Evolutionary conservation across 2,113 vertebrate genomes (phyloP).

Genomic region (Entelurus aequoreus): DNA sequence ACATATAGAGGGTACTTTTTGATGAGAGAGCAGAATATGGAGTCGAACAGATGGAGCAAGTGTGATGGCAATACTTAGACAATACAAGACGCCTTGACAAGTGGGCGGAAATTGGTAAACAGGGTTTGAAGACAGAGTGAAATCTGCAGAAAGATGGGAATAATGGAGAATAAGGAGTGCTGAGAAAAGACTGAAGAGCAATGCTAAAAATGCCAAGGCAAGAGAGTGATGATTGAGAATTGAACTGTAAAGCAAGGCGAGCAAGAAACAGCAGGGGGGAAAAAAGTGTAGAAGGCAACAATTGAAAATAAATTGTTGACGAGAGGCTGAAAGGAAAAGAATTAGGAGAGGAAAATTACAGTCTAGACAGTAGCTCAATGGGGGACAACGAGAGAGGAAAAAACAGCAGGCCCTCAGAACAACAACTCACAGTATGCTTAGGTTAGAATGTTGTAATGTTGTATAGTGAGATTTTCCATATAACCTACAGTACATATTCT

Average conservation of each 20-base stretch:
- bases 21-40: conserved; percentile 22
- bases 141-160: conserved; percentile 39
- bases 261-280: background rate
- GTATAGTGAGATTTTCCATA: background rate
- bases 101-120: conserved; percentile 42
- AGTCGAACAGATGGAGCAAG: conserved; percentile 16
- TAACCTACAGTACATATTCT: background rate
- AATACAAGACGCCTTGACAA: conserved; percentile 22
- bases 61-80: conserved; percentile 26
- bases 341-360: conserved; percentile 31
- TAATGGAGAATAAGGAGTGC: conserved; percentile 28
- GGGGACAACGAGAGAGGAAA: conserved; percentile 7
- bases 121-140: conserved; percentile 35
- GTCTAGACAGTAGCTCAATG: conserved; percentile 22
- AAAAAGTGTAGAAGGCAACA: background rate
- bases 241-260: conserved; percentile 20
- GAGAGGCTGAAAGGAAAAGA: conserved; percentile 29
- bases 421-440: conserved; percentile 26
- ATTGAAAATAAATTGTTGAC: conserved; percentile 37
- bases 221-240: conserved; percentile 15
- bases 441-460: conserved; percentile 12
- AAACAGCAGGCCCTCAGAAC: conserved; percentile 37
- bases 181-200: conserved; percentile 18
- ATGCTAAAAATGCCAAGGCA: conserved; percentile 41
- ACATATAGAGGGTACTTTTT: conserved; percentile 5